Percentiles rank a stretch among this genome's conserved stretches.
phyloP scores from a whole-genome alignment of 2,888 invertebrate species.

The Tetranychus piercei region DNA sequence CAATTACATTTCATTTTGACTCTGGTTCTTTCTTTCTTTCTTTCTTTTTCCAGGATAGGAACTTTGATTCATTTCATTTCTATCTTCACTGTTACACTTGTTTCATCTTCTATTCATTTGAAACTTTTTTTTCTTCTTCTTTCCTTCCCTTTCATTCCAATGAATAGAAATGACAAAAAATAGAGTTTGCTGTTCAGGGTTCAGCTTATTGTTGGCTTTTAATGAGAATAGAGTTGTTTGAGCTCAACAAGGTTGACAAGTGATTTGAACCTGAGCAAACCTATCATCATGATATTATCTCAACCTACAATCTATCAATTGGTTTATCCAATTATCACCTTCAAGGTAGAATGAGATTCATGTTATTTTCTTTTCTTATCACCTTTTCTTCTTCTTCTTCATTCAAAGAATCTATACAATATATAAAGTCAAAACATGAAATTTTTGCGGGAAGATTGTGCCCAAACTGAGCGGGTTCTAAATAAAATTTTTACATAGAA shows the following conservation, averaged over 20 bases:
- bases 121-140: no score
- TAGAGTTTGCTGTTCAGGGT: not conserved
- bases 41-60: not conserved
- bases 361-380: not conserved
- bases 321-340: not conserved
- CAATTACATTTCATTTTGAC: not conserved
- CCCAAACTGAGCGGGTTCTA: no score
- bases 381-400: no score
- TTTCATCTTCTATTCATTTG: not conserved
- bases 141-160: no score
- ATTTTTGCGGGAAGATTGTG: no score
- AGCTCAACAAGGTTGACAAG: not conserved
- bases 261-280: not conserved
- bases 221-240: not conserved
- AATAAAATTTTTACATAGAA: no score
- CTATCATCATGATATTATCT: not conserved
- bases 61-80: not conserved
- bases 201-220: not conserved
- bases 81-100: not conserved
- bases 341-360: not conserved
- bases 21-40: not conserved
- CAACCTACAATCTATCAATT: not conserved
- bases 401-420: no score
- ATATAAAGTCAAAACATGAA: no score
- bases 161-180: not conserved